Evolutionary conservation across 2,888 invertebrate genomes (phyloP).

Genomic region (Leucophenga montana): DNA sequence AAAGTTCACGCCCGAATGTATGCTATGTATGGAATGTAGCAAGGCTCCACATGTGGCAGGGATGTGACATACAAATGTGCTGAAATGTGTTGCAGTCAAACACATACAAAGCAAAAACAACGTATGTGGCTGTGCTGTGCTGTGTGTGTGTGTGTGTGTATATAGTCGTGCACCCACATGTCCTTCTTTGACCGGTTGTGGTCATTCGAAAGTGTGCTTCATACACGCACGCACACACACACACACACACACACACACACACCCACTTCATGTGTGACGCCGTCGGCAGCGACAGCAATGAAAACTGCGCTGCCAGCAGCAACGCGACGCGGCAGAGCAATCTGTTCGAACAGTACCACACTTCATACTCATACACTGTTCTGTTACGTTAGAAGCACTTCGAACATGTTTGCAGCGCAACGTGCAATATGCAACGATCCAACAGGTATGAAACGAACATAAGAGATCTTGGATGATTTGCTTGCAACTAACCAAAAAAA

Average conservation of each 20-base stretch:
- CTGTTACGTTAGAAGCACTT: too few species aligned
- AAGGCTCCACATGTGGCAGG: too few species aligned
- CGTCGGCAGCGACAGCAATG: neutral
- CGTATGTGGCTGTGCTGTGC: constrained; percentile 6
- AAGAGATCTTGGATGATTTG: neutral
- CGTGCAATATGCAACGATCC: neutral
- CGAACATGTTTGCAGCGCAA: neutral
- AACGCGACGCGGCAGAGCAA: neutral
- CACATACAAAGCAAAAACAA: too few species aligned
- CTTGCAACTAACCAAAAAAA: neutral
- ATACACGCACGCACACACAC: neutral
- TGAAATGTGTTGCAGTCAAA: too few species aligned
- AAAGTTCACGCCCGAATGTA: constrained; percentile 21
- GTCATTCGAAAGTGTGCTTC: constrained; percentile 10
- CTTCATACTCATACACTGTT: too few species aligned
- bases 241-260: neutral
- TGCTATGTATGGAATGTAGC: neutral
- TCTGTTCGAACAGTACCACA: too few species aligned
- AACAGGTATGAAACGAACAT: neutral
- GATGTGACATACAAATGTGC: too few species aligned
- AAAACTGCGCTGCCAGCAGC: neutral
- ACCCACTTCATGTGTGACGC: neutral
- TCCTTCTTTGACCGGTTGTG: constrained; percentile 23
- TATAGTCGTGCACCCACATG: neutral
- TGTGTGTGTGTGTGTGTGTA: constrained; percentile 21